Conservation (phyloP, 2,888 invertebrate species). For the Scaptomyza polygonia region DNA sequence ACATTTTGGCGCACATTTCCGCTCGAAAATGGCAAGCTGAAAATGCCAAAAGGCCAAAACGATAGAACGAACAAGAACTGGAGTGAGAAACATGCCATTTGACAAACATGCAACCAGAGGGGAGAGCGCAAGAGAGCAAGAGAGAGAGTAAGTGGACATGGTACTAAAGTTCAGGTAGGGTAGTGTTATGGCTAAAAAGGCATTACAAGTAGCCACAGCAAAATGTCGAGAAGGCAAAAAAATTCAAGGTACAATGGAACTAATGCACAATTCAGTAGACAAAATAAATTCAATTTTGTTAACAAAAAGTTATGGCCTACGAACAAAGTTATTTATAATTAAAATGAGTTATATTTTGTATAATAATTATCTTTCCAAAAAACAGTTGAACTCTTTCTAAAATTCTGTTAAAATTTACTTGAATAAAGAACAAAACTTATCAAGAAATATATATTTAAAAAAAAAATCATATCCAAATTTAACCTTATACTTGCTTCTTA, state of each 20-base stretch:
- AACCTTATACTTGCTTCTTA: too few species aligned
- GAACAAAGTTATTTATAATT: too few species aligned
- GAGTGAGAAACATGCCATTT: constrained; percentile 45
- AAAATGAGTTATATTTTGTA: too few species aligned
- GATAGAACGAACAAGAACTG: neutral
- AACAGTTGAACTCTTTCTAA: too few species aligned
- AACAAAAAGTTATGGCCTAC: too few species aligned
- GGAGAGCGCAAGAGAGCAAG: constrained; percentile 7
- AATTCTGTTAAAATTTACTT: too few species aligned
- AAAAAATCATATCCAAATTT: too few species aligned
- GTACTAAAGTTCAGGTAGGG: constrained; percentile 12
- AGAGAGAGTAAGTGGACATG: neutral
- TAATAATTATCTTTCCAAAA: too few species aligned
- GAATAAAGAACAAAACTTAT: too few species aligned
- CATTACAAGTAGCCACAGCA: constrained; percentile 22
- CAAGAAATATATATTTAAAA: too few species aligned
- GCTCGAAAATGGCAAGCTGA: constrained; percentile 62
- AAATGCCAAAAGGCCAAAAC: constrained; percentile 66
- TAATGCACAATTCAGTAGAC: neutral
- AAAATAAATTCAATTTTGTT: neutral
- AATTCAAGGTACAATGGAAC: constrained; percentile 25
- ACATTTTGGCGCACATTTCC: constrained; percentile 75
- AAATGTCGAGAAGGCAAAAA: constrained; percentile 6
- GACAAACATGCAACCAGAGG: constrained; percentile 46
- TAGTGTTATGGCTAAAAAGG: constrained; percentile 18